Percentiles rank a stretch among this genome's conserved stretches.
Conservation (phyloP, 2,113 vertebrate species). For the Anoplopoma fimbria region DNA sequence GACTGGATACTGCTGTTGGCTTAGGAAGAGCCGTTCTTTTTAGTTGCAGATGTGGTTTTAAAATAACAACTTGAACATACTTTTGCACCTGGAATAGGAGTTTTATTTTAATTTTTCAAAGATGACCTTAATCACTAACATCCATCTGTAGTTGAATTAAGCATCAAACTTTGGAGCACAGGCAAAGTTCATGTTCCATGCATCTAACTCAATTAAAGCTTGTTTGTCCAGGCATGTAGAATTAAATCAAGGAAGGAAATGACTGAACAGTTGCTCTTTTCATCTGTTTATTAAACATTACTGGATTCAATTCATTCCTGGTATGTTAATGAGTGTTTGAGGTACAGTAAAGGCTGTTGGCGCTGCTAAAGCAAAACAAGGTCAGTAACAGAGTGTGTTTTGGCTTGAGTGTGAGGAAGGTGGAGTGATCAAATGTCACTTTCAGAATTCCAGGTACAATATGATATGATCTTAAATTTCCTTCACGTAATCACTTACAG, state of each 20-base stretch:
- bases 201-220: constrained; percentile 41
- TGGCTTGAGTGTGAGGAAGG: constrained; percentile 32
- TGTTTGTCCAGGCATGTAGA: constrained; percentile 46
- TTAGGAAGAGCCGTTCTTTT: constrained; percentile 22
- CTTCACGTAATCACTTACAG: constrained; percentile 58
- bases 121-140: constrained; percentile 11
- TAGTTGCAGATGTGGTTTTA: constrained; percentile 27
- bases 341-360: constrained; percentile 23
- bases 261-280: constrained; percentile 16
- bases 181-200: constrained; percentile 24
- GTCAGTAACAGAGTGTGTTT: constrained; percentile 45
- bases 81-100: background rate
- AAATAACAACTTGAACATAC: constrained; percentile 26
- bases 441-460: constrained; percentile 48
- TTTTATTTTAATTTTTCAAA: background rate
- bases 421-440: constrained; percentile 46
- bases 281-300: constrained; percentile 51
- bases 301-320: constrained; percentile 37
- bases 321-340: constrained; percentile 58
- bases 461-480: constrained; percentile 51
- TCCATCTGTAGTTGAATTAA: constrained; percentile 54
- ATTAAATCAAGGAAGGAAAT: constrained; percentile 34
- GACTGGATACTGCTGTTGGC: constrained; percentile 28
- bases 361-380: constrained; percentile 46
- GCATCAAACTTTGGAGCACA: constrained; percentile 32